These are phyloP conservation scores for Ailurus styani DNA, from an alignment of 2,113 vertebrate species.

Conservation along the genomic window DNA sequence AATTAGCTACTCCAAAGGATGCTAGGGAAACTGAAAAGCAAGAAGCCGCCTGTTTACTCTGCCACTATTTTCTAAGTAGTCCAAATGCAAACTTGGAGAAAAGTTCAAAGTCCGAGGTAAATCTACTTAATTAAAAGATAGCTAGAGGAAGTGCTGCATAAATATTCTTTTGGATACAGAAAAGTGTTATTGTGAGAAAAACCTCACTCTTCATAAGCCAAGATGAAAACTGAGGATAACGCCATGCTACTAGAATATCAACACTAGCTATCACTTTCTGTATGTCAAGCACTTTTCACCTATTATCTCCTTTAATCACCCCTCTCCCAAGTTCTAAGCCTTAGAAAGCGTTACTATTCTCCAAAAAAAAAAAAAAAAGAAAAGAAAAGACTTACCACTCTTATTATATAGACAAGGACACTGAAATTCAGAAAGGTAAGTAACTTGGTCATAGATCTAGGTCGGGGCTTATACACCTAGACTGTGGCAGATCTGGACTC, in stretches of 20 bases:
- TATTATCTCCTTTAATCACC: not conserved
- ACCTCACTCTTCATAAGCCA: not conserved
- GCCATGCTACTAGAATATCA: not conserved
- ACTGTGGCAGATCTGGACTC: not conserved
- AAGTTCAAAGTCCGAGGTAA: constrained; percentile 32
- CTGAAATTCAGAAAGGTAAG: not conserved
- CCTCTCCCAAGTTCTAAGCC: not conserved
- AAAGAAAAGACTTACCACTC: not conserved
- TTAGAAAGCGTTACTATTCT: not conserved
- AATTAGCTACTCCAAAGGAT: not conserved
- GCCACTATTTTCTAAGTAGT: not conserved
- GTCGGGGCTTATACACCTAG: not conserved
- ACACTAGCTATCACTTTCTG: not conserved
- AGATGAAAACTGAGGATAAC: constrained; percentile 2
- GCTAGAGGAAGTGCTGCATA: not conserved
- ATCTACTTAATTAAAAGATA: constrained; percentile 10
- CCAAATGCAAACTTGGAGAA: constrained; percentile 19
- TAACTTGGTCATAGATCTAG: not conserved
- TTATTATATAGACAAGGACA: not conserved
- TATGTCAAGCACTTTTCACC: not conserved
- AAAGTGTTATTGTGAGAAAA: not conserved
- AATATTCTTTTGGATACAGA: not conserved
- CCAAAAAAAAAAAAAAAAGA: not conserved
- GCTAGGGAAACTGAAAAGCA: not conserved
- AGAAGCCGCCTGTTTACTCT: not conserved